A percentile compares a stretch with the other conserved stretches of the same genome.
These are phyloP conservation scores for Antechinus stuartii DNA, from an alignment of 2,113 vertebrate species.

Conservation along the genomic window DNA sequence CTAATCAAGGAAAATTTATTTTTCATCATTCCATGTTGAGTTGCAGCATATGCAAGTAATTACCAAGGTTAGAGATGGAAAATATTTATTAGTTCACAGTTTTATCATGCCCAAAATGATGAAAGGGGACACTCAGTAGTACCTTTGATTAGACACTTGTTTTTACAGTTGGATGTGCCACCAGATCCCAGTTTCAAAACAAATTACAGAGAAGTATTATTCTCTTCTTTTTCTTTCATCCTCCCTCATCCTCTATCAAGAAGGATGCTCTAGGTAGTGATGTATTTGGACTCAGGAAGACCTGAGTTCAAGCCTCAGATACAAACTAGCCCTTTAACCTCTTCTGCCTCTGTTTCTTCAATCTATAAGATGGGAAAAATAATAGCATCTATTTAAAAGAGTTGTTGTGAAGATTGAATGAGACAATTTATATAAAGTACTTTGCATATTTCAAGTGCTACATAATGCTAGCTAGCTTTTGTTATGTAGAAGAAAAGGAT, in stretches of 20 bases:
- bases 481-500: not conserved
- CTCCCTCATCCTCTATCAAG: not conserved
- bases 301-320: not conserved
- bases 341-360: too few species aligned
- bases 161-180: not conserved
- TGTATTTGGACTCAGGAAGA: not conserved
- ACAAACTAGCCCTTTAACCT: not conserved
- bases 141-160: not conserved
- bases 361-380: too few species aligned
- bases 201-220: not conserved
- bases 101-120: conserved; percentile 37
- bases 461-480: not conserved
- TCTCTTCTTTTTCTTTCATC: not conserved
- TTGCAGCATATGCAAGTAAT: conserved; percentile 64
- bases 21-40: conserved; percentile 63
- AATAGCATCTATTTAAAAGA: too few species aligned
- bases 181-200: conserved; percentile 26
- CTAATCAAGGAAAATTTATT: conserved; percentile 56
- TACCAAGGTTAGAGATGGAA: conserved; percentile 67
- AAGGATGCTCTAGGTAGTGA: not conserved
- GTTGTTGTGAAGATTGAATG: not conserved
- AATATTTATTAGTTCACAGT: conserved; percentile 72
- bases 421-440: not conserved
- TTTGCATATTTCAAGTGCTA: not conserved
- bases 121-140: conserved; percentile 34